Evolutionary conservation across 2,113 vertebrate species (phyloP).

Genomic region (Cyphomyrus discorhynchus): DNA sequence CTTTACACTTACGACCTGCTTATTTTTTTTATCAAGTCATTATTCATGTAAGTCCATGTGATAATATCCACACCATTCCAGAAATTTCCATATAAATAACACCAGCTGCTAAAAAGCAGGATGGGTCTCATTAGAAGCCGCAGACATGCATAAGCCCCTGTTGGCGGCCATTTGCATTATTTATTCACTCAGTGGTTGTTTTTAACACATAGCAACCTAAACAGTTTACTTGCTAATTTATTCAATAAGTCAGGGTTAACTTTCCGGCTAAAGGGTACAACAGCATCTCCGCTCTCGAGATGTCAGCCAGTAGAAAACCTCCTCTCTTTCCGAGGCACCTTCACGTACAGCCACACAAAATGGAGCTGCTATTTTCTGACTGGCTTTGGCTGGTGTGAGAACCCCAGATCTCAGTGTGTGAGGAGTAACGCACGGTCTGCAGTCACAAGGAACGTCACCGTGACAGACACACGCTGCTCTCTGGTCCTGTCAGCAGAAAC

Average conservation of each 20-base stretch:
- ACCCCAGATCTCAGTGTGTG: not conserved
- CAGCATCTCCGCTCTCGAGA: not conserved
- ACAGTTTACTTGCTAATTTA: not conserved
- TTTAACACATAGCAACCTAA: not conserved
- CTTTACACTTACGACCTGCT: slow-evolving; percentile 36
- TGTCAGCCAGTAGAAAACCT: not conserved
- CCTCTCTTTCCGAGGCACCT: not conserved
- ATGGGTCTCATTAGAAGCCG: not conserved
- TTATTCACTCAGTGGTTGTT: not conserved
- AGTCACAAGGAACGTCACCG: not conserved
- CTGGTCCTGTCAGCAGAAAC: not conserved
- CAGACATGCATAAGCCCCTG: not conserved
- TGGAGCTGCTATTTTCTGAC: not conserved
- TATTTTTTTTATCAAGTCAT: slow-evolving; percentile 16
- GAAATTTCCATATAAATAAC: slow-evolving; percentile 33
- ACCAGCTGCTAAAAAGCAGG: not conserved
- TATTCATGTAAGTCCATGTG: slow-evolving; percentile 18
- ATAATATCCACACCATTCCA: slow-evolving; percentile 30
- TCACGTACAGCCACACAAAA: not conserved
- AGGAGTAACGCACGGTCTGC: not conserved
- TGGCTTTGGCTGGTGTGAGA: not conserved
- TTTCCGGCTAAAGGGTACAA: not conserved
- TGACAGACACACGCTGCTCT: not conserved
- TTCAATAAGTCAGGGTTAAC: not conserved
- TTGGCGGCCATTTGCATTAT: not conserved